Percentiles rank a stretch among this genome's conserved stretches.
These are phyloP conservation scores for Tenthredo amoena DNA, from an alignment of 2,888 invertebrate genomes.

Conservation along the genomic window DNA sequence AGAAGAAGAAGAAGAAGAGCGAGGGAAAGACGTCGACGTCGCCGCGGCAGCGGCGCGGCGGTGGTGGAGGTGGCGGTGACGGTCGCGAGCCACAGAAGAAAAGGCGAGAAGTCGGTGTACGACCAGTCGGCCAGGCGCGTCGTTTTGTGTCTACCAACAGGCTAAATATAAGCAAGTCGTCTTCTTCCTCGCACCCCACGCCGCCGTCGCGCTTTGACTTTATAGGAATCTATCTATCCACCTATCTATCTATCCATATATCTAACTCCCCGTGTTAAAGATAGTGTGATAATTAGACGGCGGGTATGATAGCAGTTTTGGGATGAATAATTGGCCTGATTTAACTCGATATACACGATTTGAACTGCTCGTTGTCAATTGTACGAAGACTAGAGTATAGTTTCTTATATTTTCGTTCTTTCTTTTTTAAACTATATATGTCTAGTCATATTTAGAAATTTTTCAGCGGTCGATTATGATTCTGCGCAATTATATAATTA, in stretches of 20 bases:
- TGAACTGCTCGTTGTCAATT: too few relatives aligned
- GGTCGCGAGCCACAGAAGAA: constrained; percentile 40
- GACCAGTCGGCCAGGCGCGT: constrained; percentile 64
- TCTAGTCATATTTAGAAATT: too few relatives aligned
- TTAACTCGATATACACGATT: too few relatives aligned
- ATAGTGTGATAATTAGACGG: neutral
- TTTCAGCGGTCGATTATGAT: too few relatives aligned
- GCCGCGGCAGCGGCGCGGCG: constrained; percentile 14
- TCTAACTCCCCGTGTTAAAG: neutral
- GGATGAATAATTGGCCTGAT: too few relatives aligned
- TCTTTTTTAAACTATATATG: too few relatives aligned
- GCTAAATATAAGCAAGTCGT: constrained; percentile 67
- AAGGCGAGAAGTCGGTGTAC: constrained; percentile 52
- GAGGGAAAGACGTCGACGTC: constrained; percentile 18
- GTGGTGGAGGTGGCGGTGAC: constrained; percentile 31
- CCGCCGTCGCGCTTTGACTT: constrained; percentile 48
- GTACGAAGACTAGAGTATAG: too few relatives aligned
- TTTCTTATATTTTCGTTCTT: too few relatives aligned
- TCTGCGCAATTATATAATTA: too few relatives aligned
- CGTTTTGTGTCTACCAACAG: constrained; percentile 74
- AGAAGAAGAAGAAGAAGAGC: constrained; percentile 50
- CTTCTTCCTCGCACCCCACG: constrained; percentile 49
- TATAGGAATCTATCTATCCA: constrained; percentile 51
- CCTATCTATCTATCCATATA: neutral
- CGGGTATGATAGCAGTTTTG: too few relatives aligned